phyloP scores from a whole-genome alignment of 2,888 invertebrate genomes.

The Acleris laterana region DNA sequence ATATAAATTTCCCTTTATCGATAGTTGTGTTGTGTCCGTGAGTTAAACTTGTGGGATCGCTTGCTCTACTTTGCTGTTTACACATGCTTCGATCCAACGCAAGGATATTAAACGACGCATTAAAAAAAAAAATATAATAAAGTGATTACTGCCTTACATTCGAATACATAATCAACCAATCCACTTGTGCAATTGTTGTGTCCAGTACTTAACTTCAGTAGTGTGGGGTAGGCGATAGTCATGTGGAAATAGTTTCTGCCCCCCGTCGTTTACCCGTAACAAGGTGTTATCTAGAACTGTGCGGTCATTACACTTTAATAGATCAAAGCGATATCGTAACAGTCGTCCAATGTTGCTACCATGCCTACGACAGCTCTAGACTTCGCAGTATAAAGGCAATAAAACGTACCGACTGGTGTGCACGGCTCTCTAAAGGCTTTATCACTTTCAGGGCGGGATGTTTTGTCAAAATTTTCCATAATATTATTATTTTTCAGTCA shows the following conservation, averaged over 20 bases:
- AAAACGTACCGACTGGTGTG: slow-evolving; percentile 20
- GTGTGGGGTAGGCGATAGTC: no score
- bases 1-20: slow-evolving; percentile 14
- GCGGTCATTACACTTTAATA: slow-evolving; percentile 24
- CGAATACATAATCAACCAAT: no score
- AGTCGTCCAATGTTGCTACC: slow-evolving; percentile 8
- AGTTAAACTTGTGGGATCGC: slow-evolving; percentile 8
- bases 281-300: not conserved
- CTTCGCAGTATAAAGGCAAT: slow-evolving; percentile 20
- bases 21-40: slow-evolving; percentile 9
- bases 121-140: no score
- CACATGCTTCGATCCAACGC: not conserved
- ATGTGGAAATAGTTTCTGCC: no score
- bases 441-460: slow-evolving; percentile 11
- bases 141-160: no score
- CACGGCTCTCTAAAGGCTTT: slow-evolving; percentile 20
- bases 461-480: not conserved
- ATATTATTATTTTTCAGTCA: no score
- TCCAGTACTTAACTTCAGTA: no score
- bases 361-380: slow-evolving; percentile 19
- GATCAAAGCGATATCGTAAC: slow-evolving; percentile 26
- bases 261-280: no score
- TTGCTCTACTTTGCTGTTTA: slow-evolving; percentile 5
- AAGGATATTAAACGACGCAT: no score
- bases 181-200: no score